A percentile compares a stretch with the other conserved stretches of the same genome.
Evolutionary conservation across 92 coral and sea anemone species (phyloP).

Genomic region (Pocillopora grandis): DNA sequence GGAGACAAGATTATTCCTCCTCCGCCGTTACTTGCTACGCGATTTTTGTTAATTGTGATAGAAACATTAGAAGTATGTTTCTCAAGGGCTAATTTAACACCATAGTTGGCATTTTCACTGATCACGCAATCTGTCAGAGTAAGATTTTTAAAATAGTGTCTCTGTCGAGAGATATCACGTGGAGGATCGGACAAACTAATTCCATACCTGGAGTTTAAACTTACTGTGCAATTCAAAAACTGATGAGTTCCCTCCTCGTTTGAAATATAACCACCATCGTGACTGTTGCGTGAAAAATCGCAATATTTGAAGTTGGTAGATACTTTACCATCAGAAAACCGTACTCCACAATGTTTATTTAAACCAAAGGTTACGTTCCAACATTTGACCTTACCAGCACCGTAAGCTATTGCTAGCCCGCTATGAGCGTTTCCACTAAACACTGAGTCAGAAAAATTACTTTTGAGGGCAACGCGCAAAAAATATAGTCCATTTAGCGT

Average conservation of each 20-base stretch:
- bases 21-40: slow-evolving; percentile 33
- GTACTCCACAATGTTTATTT: slow-evolving; percentile 41
- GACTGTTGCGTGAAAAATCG: slow-evolving; percentile 22
- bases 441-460: slow-evolving; percentile 19
- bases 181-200: slow-evolving; percentile 25
- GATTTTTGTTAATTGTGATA: slow-evolving; percentile 27
- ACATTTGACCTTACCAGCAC: slow-evolving; percentile 37
- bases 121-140: slow-evolving; percentile 17
- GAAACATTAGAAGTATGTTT: slow-evolving; percentile 44
- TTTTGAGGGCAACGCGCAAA: slow-evolving; percentile 6
- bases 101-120: slow-evolving; percentile 40
- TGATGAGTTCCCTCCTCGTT: slow-evolving; percentile 48
- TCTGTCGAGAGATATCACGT: background rate
- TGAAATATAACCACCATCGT: slow-evolving; percentile 45
- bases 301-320: slow-evolving; percentile 17
- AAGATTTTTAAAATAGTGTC: slow-evolving; percentile 23
- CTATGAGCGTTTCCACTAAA: slow-evolving; percentile 24
- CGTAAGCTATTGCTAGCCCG: slow-evolving; percentile 31
- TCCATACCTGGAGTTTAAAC: slow-evolving; percentile 34
- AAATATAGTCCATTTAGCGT: slow-evolving; percentile 21
- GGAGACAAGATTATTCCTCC: slow-evolving; percentile 62
- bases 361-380: slow-evolving; percentile 19
- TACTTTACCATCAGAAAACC: slow-evolving; percentile 42
- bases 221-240: slow-evolving; percentile 18
- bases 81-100: slow-evolving; percentile 39